Evolutionary conservation across 1,140 invertebrate species (phyloP).

Genomic region (Campoletis sonorensis): DNA sequence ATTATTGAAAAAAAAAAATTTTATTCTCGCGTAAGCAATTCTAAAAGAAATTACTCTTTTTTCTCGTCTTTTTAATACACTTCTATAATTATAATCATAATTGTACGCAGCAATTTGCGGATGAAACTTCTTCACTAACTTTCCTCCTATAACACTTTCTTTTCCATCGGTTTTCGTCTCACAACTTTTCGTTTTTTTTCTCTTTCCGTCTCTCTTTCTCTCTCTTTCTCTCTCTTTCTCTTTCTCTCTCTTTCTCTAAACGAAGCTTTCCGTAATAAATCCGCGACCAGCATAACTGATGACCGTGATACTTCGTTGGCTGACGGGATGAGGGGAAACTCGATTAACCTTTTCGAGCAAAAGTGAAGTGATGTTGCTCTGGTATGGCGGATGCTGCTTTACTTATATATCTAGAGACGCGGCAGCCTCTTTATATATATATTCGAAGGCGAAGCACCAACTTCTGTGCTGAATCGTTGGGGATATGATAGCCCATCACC

Average conservation of each 20-base stretch:
- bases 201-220: too few relatives aligned
- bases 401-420: neutral
- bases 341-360: neutral
- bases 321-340: neutral
- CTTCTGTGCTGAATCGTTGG: neutral
- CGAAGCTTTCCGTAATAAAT: constrained; percentile 13
- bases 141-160: neutral
- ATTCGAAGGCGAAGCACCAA: neutral
- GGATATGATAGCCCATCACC: neutral
- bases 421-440: neutral
- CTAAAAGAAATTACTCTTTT: neutral
- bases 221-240: neutral
- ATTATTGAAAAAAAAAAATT: too few relatives aligned
- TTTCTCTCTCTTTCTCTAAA: neutral
- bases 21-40: neutral
- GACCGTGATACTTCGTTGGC: neutral
- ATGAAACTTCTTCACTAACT: neutral
- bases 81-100: neutral
- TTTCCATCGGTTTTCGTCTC: neutral
- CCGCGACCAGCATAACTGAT: constrained; percentile 10
- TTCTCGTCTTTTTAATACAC: neutral
- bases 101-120: neutral
- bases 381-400: neutral
- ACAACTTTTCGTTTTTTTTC: neutral
- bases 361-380: neutral